Base-by-base conservation (phyloP, 2,113 vertebrate genomes). In the Struthidea cinerea region DNA sequence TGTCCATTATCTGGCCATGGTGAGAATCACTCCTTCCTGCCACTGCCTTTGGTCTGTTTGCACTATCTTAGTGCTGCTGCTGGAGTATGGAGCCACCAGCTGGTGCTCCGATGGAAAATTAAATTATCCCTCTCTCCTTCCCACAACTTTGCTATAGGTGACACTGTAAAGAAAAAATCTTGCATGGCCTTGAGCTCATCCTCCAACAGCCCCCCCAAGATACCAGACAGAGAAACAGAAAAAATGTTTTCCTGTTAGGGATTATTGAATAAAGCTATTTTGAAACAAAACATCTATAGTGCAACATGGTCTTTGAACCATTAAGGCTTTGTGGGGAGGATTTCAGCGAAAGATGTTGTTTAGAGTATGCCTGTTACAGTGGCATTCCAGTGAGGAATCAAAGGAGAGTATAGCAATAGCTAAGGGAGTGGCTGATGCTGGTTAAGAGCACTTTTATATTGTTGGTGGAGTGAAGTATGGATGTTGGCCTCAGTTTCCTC, bases 171-270 rank as follows among this genome's bases (percentile, higher is more conserved):
- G 19, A 60, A 76, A 76, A 87, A 26, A 1, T 39, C 27, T 81
- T 61, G 4, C 4, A 8, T 2, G 6, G 27, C 15, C 26, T 81
- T 30, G 8, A 35, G 16, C 16, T 6, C 24, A 22, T 32, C 11
- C 17, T 85, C 42, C 1, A 9, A 55, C 5, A 65, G 2, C 1
- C 2, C 3, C 3, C 2, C 12, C 18, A 46, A 32, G n/a, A 41
- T 17, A 46, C 3, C 41, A 47, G 39, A 37, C 5, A 75, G 37
- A 37, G 4, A 67, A 79, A 7, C 21, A 46, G 11, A 41, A 60
- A 68, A 71, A 30, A 3, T 7, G 1, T 30, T 86, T 56, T 5
- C 26, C 3, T 50, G 6, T 3, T 55, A 15, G 60, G 3, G 3
- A 8, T 68, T 69, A 27, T 32, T 52, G 21, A 73, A 55, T 26